Evolutionary conservation across 2,888 invertebrate species (phyloP).

Genomic region (Octonoba sinensis): DNA sequence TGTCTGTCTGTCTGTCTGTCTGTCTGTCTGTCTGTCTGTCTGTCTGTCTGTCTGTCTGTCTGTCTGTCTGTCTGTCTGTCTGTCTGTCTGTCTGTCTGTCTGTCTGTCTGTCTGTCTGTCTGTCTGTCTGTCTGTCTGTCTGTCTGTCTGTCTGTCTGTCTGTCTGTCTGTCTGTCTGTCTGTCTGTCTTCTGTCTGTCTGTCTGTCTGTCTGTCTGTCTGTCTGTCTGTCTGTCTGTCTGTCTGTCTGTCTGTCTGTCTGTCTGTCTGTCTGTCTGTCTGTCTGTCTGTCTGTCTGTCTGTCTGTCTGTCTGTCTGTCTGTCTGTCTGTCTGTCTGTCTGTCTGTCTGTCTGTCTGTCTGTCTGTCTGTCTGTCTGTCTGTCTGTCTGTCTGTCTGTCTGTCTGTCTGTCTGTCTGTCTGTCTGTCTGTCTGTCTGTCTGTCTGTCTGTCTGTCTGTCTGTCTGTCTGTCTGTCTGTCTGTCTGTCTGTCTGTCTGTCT

Average conservation of each 20-base stretch:
- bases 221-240: constrained; percentile 25
- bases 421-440: constrained; percentile 25
- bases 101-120: constrained; percentile 25
- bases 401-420: constrained; percentile 25
- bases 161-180: constrained; percentile 25
- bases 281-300: constrained; percentile 25
- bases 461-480: constrained; percentile 26
- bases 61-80: constrained; percentile 25
- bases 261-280: constrained; percentile 25
- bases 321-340: constrained; percentile 25
- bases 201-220: constrained; percentile 25
- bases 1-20: constrained; percentile 25
- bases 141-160: constrained; percentile 25
- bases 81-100: constrained; percentile 25
- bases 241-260: constrained; percentile 25
- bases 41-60: constrained; percentile 25
- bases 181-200: constrained; percentile 25
- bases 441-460: constrained; percentile 25
- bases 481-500: constrained; percentile 31
- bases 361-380: constrained; percentile 25
- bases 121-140: constrained; percentile 25
- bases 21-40: constrained; percentile 25
- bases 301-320: constrained; percentile 25
- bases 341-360: constrained; percentile 25
- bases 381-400: constrained; percentile 25